Evolutionary conservation across 2,113 vertebrate genomes (phyloP), one percentile per base, ranked within the genome.

Genomic region (Heteronetta atricapilla): DNA sequence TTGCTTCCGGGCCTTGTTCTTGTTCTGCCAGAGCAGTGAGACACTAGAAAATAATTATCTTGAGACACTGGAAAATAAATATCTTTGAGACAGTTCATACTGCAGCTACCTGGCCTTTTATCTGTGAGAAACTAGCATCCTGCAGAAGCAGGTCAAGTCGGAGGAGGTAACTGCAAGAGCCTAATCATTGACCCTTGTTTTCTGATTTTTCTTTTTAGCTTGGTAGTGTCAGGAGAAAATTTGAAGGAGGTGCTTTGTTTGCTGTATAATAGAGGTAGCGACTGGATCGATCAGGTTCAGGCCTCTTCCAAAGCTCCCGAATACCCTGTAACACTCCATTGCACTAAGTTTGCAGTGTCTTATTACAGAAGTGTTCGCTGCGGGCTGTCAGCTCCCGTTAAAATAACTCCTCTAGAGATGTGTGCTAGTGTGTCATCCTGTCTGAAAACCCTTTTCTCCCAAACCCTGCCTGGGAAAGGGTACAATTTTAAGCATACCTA

Each of bases 371-470:
- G 38, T 48, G 69, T 84, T 91, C 56, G 69, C 73, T 75, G 60
- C 38, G 90, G 1, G 0, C 62, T 90, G 90, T 90, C 86, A 86
- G 33, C 77, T 91, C 31, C 69, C 62, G 34, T 93, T 94, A 73
- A 76, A 90, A 44, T 74, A 82, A 73, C 69, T 88, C 14, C 72
- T 74, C 34, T 60, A 38, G 73, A 93, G 64, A 92, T 91, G 69
- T 84, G 70, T 90, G 93, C 86, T 82, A 90, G 66, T 86, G 77
- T 96, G 94, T 93, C 90, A 82, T 56, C 48, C 60, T 84, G 80
- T 67, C 93, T 96, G 92, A 74, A 94, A 96, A 53, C 18, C 21
- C 55, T 82, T 40, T 78, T 13, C 42, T 94, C 25, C 76, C 34
- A 78, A n/a, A n/a, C 38, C 14, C 48, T 38, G 69, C 1, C 80